Evolutionary conservation across 2,888 invertebrate species (phyloP), one percentile per base, ranked within the genome.

Genomic region (Resseliella maxima): DNA sequence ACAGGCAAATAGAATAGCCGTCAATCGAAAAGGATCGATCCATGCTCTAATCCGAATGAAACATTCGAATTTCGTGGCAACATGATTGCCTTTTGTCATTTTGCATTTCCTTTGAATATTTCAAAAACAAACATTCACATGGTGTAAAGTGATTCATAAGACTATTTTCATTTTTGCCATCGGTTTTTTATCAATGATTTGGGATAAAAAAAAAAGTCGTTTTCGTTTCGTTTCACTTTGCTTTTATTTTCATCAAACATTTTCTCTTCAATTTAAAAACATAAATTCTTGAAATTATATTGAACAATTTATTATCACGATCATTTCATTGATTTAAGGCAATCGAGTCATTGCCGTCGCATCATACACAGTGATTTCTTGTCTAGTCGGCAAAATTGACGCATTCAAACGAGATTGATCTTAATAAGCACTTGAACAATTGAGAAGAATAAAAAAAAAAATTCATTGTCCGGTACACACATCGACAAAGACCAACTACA

Each of bases 391-490:
- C 3, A 59, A 24, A 59, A 59, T 59, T 24, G 59, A 59, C 3
- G 15, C 3, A 59, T 24, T 24, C 46, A 50, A 50, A 59, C 59
- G 10, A 50, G 50, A 50, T 8, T 2, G 18, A 6, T 50, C 50
- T 18, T 50, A 50, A 50, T 21, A 50, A 50, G 50, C 50, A 50
- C 50, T 50, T 50, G 50, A 50, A 50, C 50, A 59, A 59, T 59
- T 59, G 59, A 59, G 24, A 18, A 50, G 2, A 18, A 18, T 50
- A 24, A n/a, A n/a, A n/a, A n/a, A n/a, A n/a, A n/a, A n/a, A n/a
- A 24, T 15, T 59, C 59, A 59, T 59, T 59, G 24, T 59, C 6
- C 24, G 24, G 59, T 5, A 24, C 24, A 10, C 50, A 50, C 50
- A 50, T 50, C 50, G 50, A 50, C 50, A 8, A 50, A 18, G 2